Evolutionary conservation across 2,113 vertebrate genomes (phyloP), one percentile per base, ranked within the genome.

Genomic region (Trogon surrucura): DNA sequence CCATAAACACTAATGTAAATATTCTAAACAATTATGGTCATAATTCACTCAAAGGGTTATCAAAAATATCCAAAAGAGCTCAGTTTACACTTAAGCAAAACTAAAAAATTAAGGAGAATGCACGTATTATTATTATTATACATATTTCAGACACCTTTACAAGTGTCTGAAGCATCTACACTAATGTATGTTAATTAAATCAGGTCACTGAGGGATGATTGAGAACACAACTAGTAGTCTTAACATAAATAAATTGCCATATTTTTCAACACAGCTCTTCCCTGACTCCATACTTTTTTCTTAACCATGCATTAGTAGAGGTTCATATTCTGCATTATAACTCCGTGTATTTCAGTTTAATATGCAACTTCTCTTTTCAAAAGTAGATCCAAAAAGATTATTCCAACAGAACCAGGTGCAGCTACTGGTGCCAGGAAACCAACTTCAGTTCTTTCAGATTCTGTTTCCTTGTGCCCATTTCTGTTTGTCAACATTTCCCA

Each of bases 181-280:
- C 5, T 41, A 88, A 54, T 4, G 2, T 9, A 36, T 3, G 7
- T 32, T 82, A 57, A 82, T 53, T 30, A 82, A 51, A 69, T 38
- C 50, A 53, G 67, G 54, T 27, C 85, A 72, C 29, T 3, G 3
- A 79, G 32, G 23, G 34, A 85, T 80, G 66, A 67, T 47, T 54
- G 13, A 72, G 38, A 90, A 32, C 23, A 91, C 32, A 72, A 61
- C 18, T 10, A 45, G 5, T 12, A 69, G 1, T 56, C 47, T n/a
- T 50, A 86, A 61, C 4, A 27, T 5, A 19, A 75, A 56, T 20
- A 89, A 72, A 3, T 3, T 38, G 18, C 0, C 0, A 0, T 32
- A 23, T 51, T 58, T 56, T n/a, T 61, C 23, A 64, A 18, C 3
- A 13, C 4, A 20, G 20, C 8, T 80, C n/a, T 50, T 77, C 50